Conservation (phyloP, 2,797 vertebrate genomes). For the Halcyon chelicuti region DNA sequence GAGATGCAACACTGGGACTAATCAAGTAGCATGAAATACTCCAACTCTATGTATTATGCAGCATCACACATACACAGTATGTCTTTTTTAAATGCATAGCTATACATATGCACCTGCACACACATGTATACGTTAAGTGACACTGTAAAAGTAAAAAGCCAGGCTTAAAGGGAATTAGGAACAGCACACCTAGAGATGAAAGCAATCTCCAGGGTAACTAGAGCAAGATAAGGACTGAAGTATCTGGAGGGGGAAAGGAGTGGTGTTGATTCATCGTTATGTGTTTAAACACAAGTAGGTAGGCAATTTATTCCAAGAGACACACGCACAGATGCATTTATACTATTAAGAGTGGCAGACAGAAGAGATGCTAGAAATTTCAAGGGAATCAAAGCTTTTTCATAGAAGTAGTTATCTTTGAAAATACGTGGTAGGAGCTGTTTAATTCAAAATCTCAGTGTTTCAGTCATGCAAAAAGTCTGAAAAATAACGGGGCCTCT, state of each 20-base stretch:
- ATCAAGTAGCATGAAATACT: background rate
- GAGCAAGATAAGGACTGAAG: constrained; percentile 33
- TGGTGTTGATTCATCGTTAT: background rate
- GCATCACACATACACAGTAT: background rate
- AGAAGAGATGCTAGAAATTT: background rate
- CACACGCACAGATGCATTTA: background rate
- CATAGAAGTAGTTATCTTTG: background rate
- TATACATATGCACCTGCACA: background rate
- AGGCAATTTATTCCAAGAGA: background rate
- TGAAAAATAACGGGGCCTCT: accelerated
- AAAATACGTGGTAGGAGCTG: background rate
- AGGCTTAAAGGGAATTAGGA: background rate
- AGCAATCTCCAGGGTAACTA: constrained; percentile 7
- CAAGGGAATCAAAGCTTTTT: background rate
- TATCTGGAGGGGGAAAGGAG: background rate
- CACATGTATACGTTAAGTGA: accelerated
- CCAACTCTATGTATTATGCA: background rate
- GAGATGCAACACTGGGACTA: background rate
- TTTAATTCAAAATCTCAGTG: background rate
- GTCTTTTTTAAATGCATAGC: background rate
- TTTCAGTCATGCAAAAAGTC: background rate
- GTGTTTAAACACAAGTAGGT: background rate
- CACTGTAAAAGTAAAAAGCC: background rate
- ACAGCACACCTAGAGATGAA: background rate
- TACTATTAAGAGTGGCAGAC: background rate